Base-by-base conservation (phyloP, 2,888 invertebrate species). In the Napeogenes sylphis region DNA sequence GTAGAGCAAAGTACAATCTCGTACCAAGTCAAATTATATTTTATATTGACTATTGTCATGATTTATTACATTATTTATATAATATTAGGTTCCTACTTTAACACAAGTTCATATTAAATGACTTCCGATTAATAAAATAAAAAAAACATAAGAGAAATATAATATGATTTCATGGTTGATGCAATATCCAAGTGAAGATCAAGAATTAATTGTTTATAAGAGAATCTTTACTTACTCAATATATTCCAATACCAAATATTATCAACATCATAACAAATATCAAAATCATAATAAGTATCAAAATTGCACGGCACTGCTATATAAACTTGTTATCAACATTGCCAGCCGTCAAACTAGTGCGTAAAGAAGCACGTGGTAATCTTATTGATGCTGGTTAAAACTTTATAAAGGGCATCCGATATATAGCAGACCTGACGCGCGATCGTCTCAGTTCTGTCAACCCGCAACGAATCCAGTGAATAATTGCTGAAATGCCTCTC, bases 331-430 rank as follows among this genome's bases (percentile, higher is more conserved):
- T 87, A 88, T 85, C 87, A 83, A 74, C 71, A 55, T 74, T 71
- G 76, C 77, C 78, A 75, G 79, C 69, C 73, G 73, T 67, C 61
- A 67, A 71, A 66, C 67, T 63, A 69, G 71, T 79, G 75, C 80
- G 78, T 76, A 77, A 74, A 66, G 69, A 1, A 82, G 75, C 88
- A 87, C 87, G 87, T 87, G 87, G 83, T 78, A 69, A 68, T 70
- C 73, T 65, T 63, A 78, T 69, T 66, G 71, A 76, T 71, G 76
- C 75, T 76, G 71, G 77, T 70, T 74, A 75, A 80, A 83, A 84
- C 79, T 84, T 85, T 85, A 88, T 87, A 87, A 85, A 86, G 84
- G 84, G 83, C 81, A 75, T 77, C 75, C 76, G 66, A 75, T 75
- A 71, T 73, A 72, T 68, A 66, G 73, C 70, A 72, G 70, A 76